Conservation (phyloP, 2,113 vertebrate genomes). For the Gymnogyps californianus region DNA sequence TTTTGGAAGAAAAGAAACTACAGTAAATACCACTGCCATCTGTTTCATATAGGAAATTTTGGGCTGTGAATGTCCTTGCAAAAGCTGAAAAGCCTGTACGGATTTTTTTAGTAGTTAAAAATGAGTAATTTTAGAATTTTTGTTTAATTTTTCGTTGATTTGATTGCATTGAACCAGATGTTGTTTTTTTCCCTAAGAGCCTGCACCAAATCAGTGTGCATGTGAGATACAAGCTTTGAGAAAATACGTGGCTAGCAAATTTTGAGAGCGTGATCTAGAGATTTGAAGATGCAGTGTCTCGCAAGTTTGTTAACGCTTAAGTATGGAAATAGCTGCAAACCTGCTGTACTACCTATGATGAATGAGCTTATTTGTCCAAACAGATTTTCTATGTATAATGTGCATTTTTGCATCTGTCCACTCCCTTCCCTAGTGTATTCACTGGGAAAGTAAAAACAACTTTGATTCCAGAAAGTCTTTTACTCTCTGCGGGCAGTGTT, state of each 20-base stretch:
- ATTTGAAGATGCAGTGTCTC: neutral
- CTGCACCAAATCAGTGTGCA: constrained; percentile 5
- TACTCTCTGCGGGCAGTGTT: neutral
- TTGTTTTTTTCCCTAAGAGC: neutral
- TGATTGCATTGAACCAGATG: constrained; percentile 61
- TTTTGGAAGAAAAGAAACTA: neutral
- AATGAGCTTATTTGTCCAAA: neutral
- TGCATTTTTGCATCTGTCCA: neutral
- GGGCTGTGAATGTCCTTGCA: constrained; percentile 15
- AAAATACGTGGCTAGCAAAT: constrained; percentile 40
- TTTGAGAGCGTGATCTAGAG: neutral
- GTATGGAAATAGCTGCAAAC: neutral
- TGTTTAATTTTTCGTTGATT: constrained; percentile 49
- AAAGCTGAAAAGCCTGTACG: constrained; percentile 10
- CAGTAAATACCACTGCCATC: constrained; percentile 58
- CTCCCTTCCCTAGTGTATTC: neutral
- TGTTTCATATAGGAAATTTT: constrained; percentile 50
- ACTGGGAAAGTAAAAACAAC: neutral
- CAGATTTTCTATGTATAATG: neutral
- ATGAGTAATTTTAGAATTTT: constrained; percentile 36
- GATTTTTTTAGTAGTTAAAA: constrained; percentile 62
- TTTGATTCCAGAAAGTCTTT: neutral
- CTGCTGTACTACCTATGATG: neutral
- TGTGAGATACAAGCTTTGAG: neutral
- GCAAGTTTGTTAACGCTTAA: neutral